A percentile compares a stretch with the other conserved stretches of the same genome.
These are phyloP conservation scores for Mesembrinibis cayennensis DNA, from an alignment of 2,113 vertebrate genomes.

Conservation along the genomic window DNA sequence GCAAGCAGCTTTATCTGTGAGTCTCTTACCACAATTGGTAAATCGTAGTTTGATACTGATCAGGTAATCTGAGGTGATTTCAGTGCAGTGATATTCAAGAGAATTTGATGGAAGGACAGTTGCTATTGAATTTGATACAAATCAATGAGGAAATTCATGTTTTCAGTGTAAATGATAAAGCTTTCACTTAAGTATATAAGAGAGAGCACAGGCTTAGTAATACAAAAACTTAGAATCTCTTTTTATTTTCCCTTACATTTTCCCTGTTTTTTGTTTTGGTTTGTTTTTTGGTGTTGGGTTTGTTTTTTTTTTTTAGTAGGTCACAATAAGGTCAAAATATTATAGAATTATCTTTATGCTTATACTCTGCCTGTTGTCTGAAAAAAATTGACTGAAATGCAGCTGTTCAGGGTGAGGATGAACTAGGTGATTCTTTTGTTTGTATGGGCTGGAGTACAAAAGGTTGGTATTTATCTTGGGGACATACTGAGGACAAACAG, in stretches of 20 bases:
- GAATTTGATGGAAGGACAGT: neutral
- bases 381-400: neutral
- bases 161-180: neutral
- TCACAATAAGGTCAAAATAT: neutral
- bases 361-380: neutral
- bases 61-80: neutral
- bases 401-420: neutral
- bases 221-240: neutral
- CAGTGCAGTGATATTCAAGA: neutral
- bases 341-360: neutral
- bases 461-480: neutral
- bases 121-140: neutral
- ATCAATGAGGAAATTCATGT: neutral
- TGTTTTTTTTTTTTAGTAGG: neutral
- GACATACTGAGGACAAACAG: neutral
- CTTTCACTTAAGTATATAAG: neutral
- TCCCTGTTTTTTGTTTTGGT: neutral
- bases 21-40: neutral
- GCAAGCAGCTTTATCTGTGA: neutral
- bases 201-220: neutral
- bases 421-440: neutral
- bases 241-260: neutral
- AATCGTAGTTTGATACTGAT: neutral
- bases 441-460: neutral
- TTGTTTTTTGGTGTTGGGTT: too few relatives aligned